A percentile compares a stretch with the other conserved stretches of the same genome.
phyloP scores from a whole-genome alignment of 2,113 vertebrate species.

The Polypterus senegalus region DNA sequence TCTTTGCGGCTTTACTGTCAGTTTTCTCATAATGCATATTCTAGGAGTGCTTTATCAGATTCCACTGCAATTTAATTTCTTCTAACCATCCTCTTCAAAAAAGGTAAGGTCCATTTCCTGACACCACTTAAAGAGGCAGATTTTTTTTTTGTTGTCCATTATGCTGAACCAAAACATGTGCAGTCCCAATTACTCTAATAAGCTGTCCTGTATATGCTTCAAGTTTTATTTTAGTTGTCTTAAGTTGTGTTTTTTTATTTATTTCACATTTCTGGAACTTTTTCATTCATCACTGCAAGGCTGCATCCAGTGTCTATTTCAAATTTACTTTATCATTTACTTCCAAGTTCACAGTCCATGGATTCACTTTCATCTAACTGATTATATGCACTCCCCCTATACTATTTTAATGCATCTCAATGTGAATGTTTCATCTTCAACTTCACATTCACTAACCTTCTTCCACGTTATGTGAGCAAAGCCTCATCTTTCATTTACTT shows the following conservation, averaged over 20 bases:
- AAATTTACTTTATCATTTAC: too few species aligned
- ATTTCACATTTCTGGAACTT: neutral
- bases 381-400: too few species aligned
- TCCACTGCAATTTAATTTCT: too few species aligned
- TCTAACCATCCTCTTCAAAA: too few species aligned
- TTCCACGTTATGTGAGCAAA: neutral
- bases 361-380: too few species aligned
- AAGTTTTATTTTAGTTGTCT: neutral
- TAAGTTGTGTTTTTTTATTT: neutral
- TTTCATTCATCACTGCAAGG: neutral
- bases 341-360: too few species aligned
- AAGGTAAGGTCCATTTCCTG: neutral
- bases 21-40: too few species aligned
- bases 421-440: neutral
- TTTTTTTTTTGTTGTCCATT: too few species aligned
- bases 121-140: too few species aligned
- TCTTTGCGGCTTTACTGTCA: too few species aligned
- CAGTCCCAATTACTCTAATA: neutral
- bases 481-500: neutral
- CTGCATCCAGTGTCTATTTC: too few species aligned
- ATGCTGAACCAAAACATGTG: neutral
- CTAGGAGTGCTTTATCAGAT: too few species aligned
- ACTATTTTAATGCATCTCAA: neutral
- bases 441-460: neutral
- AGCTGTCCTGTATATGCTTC: neutral